Base-by-base conservation (phyloP, 2,888 invertebrate species). In the Antheraea yamamai region DNA sequence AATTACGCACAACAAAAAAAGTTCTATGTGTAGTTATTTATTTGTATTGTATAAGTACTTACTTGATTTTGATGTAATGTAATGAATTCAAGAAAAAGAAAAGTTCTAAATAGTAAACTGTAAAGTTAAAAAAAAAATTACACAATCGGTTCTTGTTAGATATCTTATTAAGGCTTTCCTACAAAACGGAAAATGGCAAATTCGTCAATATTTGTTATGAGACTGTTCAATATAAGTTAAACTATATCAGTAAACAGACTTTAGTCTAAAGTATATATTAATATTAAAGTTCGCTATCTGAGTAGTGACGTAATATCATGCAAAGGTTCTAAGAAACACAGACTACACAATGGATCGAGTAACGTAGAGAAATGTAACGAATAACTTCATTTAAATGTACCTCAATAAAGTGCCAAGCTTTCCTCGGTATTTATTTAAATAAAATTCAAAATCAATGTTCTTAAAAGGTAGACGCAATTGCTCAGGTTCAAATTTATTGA, bases 401-500 rank as follows among this genome's bases (percentile, higher is more conserved):
- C 79, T 77, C 80, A 78, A 80, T 79, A 79, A 82, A 81, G 78
- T 81, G 77, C 76, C 79, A 80, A 80, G 81, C 79, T 77, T 78
- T 78, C 75, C 77, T 80, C 78, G 78, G 78, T 79, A 52, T 55
- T 39, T 64, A 74, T 75, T 80, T 39, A 73, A 74, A 79, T 77
- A 74, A 82, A 85, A 84, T 83, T 81, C 81, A 82, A 85, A 88
- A 85, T 86, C 86, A 85, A 85, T 39, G 39, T 39, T n/a, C 70
- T 70, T 81, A 81, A 82, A 86, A 87, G 87, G 86, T 85, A 85
- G 84, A 83, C 85, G 83, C 82, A 85, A 84, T 85, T 86, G 83
- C 84, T 85, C 81, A 81, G 80, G 82, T 79, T 77, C 79, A 78
- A 87, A 87, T 87, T 89, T 89, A 90, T 88, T 89, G 89, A 89